These are phyloP conservation scores for Macrotrachela quadricornifera DNA, from an alignment of 1,140 invertebrate species.

Conservation along the genomic window DNA sequence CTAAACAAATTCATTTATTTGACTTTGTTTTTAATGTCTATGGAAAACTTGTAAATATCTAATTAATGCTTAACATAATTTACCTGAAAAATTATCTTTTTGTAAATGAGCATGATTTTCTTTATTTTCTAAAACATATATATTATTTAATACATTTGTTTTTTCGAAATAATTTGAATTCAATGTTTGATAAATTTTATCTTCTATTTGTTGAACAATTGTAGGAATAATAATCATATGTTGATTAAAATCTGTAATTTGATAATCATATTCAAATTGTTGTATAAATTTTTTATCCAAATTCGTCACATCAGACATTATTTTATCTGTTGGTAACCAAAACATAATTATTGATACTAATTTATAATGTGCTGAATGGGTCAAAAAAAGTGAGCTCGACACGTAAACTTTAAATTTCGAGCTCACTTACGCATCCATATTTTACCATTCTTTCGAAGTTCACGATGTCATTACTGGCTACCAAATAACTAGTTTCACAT, in stretches of 20 bases:
- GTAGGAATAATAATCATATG: constrained; percentile 91
- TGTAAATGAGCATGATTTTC: too few species aligned
- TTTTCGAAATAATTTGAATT: constrained; percentile 99
- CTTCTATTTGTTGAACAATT: constrained; percentile 76
- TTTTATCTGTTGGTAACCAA: constrained; percentile 88
- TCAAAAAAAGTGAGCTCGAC: too few species aligned
- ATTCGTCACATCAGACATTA: constrained; percentile 90
- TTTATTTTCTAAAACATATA: constrained; percentile 34
- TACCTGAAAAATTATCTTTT: too few species aligned
- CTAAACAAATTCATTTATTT: too few species aligned
- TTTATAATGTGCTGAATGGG: constrained; percentile 94
- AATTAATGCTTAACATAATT: too few species aligned
- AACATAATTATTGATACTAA: constrained; percentile 95
- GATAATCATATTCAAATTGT: constrained; percentile 74
- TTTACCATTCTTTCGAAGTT: too few species aligned
- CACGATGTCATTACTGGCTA: too few species aligned
- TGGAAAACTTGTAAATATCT: too few species aligned
- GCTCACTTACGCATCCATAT: too few species aligned
- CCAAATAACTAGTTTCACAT: too few species aligned
- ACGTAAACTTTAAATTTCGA: too few species aligned
- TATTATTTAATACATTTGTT: constrained; percentile 93
- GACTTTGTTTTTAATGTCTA: too few species aligned
- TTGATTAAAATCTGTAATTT: constrained; percentile 50
- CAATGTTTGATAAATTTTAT: constrained; percentile 88
- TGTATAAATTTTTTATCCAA: constrained; percentile 82